These are phyloP conservation scores for Calameuta filiformis DNA, from an alignment of 2,888 invertebrate species.

Conservation along the genomic window DNA sequence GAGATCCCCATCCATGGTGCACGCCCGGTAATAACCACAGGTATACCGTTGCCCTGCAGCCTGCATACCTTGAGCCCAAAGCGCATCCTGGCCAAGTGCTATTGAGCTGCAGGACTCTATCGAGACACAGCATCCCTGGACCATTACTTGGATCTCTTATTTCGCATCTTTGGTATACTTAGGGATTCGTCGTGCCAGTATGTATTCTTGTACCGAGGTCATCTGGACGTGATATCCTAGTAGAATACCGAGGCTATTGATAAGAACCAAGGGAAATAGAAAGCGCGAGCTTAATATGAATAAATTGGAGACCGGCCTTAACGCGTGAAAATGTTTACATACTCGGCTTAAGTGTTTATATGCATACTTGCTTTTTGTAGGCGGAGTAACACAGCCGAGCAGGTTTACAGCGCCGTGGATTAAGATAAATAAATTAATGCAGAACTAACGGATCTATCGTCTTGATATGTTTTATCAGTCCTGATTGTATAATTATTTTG, in stretches of 20 bases:
- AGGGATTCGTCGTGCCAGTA: background rate
- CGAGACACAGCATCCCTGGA: conserved; percentile 21
- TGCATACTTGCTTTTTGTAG: background rate
- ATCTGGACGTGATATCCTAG: background rate
- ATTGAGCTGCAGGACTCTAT: conserved; percentile 32
- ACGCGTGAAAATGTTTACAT: background rate
- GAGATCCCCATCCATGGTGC: conserved; percentile 25
- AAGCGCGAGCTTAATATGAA: background rate
- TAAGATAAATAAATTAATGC: background rate
- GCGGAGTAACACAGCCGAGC: background rate
- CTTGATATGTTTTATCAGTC: background rate
- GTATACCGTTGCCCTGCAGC: conserved; percentile 20
- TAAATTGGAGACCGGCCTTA: background rate
- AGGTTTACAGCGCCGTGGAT: background rate
- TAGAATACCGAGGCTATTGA: background rate
- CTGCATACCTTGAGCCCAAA: conserved; percentile 26
- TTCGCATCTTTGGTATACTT: background rate
- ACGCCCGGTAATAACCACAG: conserved; percentile 33
- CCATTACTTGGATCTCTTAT: background rate
- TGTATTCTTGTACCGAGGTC: background rate
- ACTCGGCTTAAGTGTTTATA: background rate
- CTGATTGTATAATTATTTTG: background rate
- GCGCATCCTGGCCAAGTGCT: conserved; percentile 27
- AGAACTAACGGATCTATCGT: background rate
- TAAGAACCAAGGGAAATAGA: background rate